Base-by-base conservation (phyloP, 2,797 vertebrate species). In the Tokudaia muenninki region DNA sequence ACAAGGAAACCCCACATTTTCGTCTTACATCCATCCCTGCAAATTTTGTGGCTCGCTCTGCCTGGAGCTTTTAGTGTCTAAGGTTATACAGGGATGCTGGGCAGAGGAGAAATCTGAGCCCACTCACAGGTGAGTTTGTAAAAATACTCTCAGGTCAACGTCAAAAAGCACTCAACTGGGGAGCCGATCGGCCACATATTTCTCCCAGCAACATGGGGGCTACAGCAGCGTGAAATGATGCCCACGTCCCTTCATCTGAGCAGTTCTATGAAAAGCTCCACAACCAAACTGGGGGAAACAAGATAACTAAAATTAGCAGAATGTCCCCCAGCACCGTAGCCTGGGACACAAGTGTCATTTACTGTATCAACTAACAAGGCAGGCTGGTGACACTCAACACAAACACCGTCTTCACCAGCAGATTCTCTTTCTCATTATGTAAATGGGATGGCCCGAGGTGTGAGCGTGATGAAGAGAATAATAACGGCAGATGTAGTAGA, bases 391-490 rank as follows among this genome's bases (percentile, higher is more conserved):
- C 89, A 82, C 88, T 90, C 29, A 22, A 65, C 72, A 31, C 34
- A 1, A 4, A 1, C 67, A 50, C 50, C 91, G 75, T 77, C 67
- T 80, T 88, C 44, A 31, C 92, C 41, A 26, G 72, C 61, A 72
- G 14, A 87, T 90, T 63, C 84, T 93, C 91, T 91, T 87, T 90
- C 95, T 96, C 90, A 94, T 97, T 97, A 97, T 97, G 97, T 80
- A 96, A 97, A 97, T 97, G 47, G 34, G 24, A 89, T 96, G 84
- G 97, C 97, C 94, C 0, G 93, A 96, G 96, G 97, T 87, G 55
- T 14, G n/a, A 91, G 78, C 82, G 77, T 67, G 50, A 34, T 81
- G 95, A 93, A 81, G 87, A 50, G 96, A 95, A 91, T 97, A 87
- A 92, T 96, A 96, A 95, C 57, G 78, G 82, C 57, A 70, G 94